Conservation (phyloP, 2,113 vertebrate genomes). For the Argyrosomus japonicus region DNA sequence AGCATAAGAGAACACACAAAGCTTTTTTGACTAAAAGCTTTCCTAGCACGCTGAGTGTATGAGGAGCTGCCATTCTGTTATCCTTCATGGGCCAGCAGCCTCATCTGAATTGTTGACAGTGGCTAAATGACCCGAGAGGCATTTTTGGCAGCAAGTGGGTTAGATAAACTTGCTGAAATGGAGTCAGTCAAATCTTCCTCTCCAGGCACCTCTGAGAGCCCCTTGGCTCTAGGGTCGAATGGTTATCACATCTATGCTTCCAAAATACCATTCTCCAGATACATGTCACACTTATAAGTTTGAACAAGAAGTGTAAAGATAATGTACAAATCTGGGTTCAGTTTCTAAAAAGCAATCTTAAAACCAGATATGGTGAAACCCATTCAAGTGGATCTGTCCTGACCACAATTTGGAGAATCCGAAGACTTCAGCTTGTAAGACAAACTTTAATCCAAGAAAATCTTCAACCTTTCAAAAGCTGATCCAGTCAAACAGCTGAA, state of each 20-base stretch:
- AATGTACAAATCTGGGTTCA: neutral
- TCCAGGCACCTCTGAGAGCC: conserved; percentile 34
- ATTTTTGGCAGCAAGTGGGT: conserved; percentile 62
- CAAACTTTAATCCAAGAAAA: neutral
- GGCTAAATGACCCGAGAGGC: conserved; percentile 73
- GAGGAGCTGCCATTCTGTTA: conserved; percentile 41
- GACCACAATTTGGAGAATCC: conserved; percentile 3
- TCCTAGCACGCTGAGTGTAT: conserved; percentile 25
- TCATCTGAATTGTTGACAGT: conserved; percentile 73
- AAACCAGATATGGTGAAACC: conserved; percentile 3
- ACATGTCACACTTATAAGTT: neutral
- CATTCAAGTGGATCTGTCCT: neutral
- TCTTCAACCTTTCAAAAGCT: neutral
- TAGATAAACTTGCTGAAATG: conserved; percentile 68
- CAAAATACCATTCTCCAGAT: conserved; percentile 26
- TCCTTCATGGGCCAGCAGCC: conserved; percentile 68
- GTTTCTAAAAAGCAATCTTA: conserved; percentile 11
- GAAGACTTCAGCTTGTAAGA: neutral
- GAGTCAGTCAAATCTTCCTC: conserved; percentile 48
- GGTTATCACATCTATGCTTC: conserved; percentile 42
- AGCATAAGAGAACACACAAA: neutral
- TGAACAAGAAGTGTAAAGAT: conserved; percentile 17
- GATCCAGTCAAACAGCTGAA: neutral
- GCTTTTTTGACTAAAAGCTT: conserved; percentile 29
- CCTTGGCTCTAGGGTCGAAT: conserved; percentile 27